Conservation (phyloP, 2,113 vertebrate genomes). For the Salvelinus sp. region DNA sequence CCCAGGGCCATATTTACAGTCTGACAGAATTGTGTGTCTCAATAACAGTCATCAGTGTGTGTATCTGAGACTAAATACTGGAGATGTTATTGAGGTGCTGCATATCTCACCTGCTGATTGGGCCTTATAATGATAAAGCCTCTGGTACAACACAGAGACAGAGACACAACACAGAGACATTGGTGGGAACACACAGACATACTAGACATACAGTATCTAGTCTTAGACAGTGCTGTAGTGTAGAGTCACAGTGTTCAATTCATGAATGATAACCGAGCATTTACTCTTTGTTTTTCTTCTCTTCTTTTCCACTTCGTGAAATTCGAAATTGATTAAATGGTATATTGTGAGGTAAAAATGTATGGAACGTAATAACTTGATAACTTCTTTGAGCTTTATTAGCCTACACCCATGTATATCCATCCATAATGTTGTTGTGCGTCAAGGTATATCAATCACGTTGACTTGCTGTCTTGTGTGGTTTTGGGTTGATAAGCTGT, state of each 20-base stretch:
- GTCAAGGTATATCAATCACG: not conserved
- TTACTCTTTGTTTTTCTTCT: not conserved
- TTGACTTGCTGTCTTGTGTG: slow-evolving; percentile 35
- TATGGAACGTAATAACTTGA: not conserved
- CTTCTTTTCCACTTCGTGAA: not conserved
- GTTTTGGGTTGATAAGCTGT: slow-evolving; percentile 56
- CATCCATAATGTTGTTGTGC: not conserved
- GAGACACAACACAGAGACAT: not conserved
- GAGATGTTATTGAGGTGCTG: slow-evolving; percentile 36
- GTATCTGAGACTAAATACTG: slow-evolving; percentile 20
- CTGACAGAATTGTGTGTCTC: slow-evolving; percentile 26
- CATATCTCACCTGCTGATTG: slow-evolving; percentile 47
- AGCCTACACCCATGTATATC: not conserved
- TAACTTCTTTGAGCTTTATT: not conserved
- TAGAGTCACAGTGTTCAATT: not conserved
- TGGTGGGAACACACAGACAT: not conserved
- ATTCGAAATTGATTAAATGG: not conserved
- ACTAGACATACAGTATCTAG: not conserved
- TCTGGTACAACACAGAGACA: slow-evolving; percentile 29
- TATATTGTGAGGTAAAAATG: not conserved
- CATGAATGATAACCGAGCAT: not conserved
- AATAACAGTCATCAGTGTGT: slow-evolving; percentile 57
- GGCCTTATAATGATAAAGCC: slow-evolving; percentile 31
- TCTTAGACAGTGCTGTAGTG: not conserved
- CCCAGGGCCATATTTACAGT: slow-evolving; percentile 21